A percentile compares a stretch with the other conserved stretches of the same genome.
Conservation (phyloP, 2,888 invertebrate species). For the Diloba caeruleocephala region DNA sequence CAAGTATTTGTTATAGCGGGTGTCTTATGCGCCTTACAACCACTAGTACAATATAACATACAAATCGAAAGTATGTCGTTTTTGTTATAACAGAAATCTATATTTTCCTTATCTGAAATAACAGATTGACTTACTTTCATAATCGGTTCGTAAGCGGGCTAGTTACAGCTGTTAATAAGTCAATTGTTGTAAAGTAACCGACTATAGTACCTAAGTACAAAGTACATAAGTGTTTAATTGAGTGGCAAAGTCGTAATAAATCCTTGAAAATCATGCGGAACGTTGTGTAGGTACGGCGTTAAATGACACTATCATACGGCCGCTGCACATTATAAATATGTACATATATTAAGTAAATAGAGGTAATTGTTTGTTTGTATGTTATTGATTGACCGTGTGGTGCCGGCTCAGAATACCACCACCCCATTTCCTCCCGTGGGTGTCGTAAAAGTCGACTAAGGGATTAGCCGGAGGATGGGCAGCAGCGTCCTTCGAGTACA, state of each 20-base stretch:
- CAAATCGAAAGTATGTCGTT: too few species aligned
- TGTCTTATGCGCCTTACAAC: too few species aligned
- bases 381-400: too few species aligned
- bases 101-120: constrained; percentile 19
- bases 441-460: too few species aligned
- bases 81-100: too few species aligned
- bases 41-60: too few species aligned
- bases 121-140: constrained; percentile 14
- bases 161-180: constrained; percentile 38
- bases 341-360: not conserved
- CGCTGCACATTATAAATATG: constrained; percentile 9
- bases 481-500: too few species aligned
- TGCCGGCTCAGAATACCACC: too few species aligned
- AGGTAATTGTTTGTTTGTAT: not conserved
- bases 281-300: constrained; percentile 34
- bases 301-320: constrained; percentile 45
- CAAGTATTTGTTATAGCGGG: too few species aligned
- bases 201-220: constrained; percentile 43
- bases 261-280: constrained; percentile 47
- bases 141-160: constrained; percentile 22
- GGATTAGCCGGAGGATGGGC: too few species aligned
- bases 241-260: constrained; percentile 47
- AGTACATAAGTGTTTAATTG: constrained; percentile 46
- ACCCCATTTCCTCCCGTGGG: too few species aligned
- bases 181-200: constrained; percentile 41